A percentile compares a stretch with the other conserved stretches of the same genome.
These are phyloP conservation scores for Venusia cambrica DNA, from an alignment of 2,888 invertebrate species.

Conservation along the genomic window DNA sequence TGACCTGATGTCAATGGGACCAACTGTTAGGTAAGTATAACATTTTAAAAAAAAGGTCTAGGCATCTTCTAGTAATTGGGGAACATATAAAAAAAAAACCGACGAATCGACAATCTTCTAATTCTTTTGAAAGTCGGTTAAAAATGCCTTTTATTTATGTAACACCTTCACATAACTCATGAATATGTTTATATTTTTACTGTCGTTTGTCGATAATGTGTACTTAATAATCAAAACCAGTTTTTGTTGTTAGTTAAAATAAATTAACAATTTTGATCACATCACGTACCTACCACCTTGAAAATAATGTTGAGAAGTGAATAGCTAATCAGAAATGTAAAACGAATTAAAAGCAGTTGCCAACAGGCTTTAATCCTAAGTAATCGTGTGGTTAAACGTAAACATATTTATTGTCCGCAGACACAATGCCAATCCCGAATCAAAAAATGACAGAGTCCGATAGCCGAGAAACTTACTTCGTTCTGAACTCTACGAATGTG, in stretches of 20 bases:
- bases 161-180: constrained; percentile 13
- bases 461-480: constrained; percentile 37
- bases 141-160: no score
- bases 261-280: constrained; percentile 6
- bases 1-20: no score
- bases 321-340: constrained; percentile 5
- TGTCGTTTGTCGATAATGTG: constrained; percentile 9
- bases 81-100: no score
- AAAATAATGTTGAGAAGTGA: constrained; percentile 6
- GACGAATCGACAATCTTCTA: no score
- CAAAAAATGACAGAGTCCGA: constrained; percentile 47
- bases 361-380: constrained; percentile 5
- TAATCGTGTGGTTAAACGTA: constrained; percentile 5
- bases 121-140: no score
- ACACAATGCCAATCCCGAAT: constrained; percentile 35
- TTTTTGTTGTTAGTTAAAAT: constrained; percentile 10
- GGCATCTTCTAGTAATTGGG: no score
- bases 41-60: no score
- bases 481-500: constrained; percentile 52
- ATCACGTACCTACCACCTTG: constrained; percentile 17
- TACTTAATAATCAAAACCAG: constrained; percentile 18
- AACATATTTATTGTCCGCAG: constrained; percentile 41
- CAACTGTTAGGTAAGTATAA: no score
- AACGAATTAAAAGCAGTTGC: constrained; percentile 6
- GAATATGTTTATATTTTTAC: constrained; percentile 17